Base-by-base conservation (phyloP, 1,140 invertebrate genomes). In the Steinernema khuongi region DNA sequence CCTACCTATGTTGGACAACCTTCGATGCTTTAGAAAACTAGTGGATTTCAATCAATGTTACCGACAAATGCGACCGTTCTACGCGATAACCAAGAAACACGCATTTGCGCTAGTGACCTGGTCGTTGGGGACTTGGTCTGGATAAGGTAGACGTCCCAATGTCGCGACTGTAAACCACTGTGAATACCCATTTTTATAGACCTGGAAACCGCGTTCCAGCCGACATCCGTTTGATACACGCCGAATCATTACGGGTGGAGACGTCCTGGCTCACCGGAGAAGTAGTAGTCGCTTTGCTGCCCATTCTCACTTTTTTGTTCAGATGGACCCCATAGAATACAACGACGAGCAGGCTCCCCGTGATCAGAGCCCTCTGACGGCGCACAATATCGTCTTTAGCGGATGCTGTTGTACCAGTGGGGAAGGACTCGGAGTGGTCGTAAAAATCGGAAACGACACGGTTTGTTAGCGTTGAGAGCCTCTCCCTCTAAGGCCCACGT, bases 381-480 rank as follows among this genome's bases (percentile, higher is more conserved):
- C 79, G 11, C 81, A 74, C 43, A 81, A 80, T 73, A 68, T 80
- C 43, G 73, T 71, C 0, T 80, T 82, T 44, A 74, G 50, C 28
- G 70, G 77, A 29, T 79, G 32, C 67, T 73, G 43, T 41, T 76
- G 73, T 33, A 73, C 70, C 11, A 32, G 41, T 19, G 79, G 79
- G 11, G 31, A 68, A 28, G 75, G 60, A 32, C 67, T 80, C 22
- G 80, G 74, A 28, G 17, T 80, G 18, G 80, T 82, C 18, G 71
- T 82, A 14, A 44, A 80, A 30, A 77, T 71, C n/a, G 81, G 79
- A 14, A 73, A 75, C 43, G 71, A 79, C 31, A 81, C 79, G 36
- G 79, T 80, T 73, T 36, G 26, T 31, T 66, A 66, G 36, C 44
- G 19, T 29, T 71, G 19, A 32, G n/a, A 31, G 67, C 18, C 18